Base-by-base conservation (phyloP, 2,113 vertebrate species). In the Leucoraja erinaceus region DNA sequence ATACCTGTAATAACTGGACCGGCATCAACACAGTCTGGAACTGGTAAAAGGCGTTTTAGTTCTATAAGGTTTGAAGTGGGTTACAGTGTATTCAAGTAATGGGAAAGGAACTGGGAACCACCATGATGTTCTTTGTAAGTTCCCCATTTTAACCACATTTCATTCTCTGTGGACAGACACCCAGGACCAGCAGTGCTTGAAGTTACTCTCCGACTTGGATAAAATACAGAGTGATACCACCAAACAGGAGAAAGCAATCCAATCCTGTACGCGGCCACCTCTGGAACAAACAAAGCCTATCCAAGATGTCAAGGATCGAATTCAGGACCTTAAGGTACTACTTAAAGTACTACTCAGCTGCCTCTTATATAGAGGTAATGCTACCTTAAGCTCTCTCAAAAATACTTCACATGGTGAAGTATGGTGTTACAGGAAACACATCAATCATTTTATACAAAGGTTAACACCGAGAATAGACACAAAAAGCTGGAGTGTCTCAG, bases 191-290 rank as follows among this genome's bases (percentile, higher is more conserved):
- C 98, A 97, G 94, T 98, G 98, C 0, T 97, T 98, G 11, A 98
- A 99, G 95, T 95, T 98, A 93, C 97, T 99, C 95, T 98, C 99
- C 0, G 95, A 97, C 74, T 95, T 99, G 95, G 98, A 99, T 94
- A 98, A 97, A 93, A 98, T 99, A 12, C 94, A 94, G 94, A 96
- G 95, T 0, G 97, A 99, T 94, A 94, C 99, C 94, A 97, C 98
- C 93, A 97, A 97, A 94, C 98, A 99, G 94, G 98, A 99, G 94
- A 99, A 98, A 91, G 97, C 96, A 20, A 97, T 99, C 94, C 96
- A 97, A 0, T 93, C 96, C 6, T 96, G 96, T 93, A 95, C 98
- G 14, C 97, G 98, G 0, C 98, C 98, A 0, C 98, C 99, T 0
- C 96, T 99, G 95, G 98, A 99, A 93, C 98, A 98, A 94, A 98